Evolutionary conservation across 2,797 vertebrate genomes (phyloP).

Genomic region (Epinephelus malabaricus): DNA sequence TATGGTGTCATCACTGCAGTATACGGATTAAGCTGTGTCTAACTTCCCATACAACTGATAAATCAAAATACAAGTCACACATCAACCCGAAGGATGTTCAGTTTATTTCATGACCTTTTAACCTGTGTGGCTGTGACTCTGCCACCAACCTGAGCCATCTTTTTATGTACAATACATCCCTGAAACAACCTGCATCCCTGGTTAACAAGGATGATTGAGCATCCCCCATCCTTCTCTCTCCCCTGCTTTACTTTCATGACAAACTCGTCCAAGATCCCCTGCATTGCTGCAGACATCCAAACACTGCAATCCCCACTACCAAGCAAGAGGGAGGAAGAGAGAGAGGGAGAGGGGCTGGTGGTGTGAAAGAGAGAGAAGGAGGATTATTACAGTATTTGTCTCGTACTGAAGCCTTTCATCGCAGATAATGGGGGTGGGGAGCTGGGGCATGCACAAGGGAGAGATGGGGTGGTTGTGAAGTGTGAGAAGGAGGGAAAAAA

Average conservation of each 20-base stretch:
- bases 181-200: constrained; percentile 7
- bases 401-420: constrained; percentile 69
- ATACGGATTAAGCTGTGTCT: neutral
- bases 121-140: neutral
- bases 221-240: constrained; percentile 17
- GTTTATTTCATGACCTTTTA: constrained; percentile 6
- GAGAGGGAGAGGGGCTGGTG: constrained; percentile 9
- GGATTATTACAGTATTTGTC: constrained; percentile 67
- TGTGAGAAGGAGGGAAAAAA: constrained; percentile 15
- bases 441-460: constrained; percentile 37
- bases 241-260: constrained; percentile 56
- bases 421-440: constrained; percentile 64
- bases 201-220: constrained; percentile 46
- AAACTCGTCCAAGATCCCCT: constrained; percentile 71
- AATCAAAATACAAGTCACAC: constrained; percentile 8
- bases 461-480: constrained; percentile 26
- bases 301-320: constrained; percentile 70
- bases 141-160: neutral
- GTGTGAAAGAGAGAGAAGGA: constrained; percentile 27
- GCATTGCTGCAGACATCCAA: constrained; percentile 80
- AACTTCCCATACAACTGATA: neutral
- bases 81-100: neutral
- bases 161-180: constrained; percentile 14
- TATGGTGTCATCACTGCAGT: neutral
- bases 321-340: constrained; percentile 26